These are phyloP conservation scores for Lepilemur ruficaudatus DNA, from an alignment of 2,797 vertebrate genomes.

Conservation along the genomic window DNA sequence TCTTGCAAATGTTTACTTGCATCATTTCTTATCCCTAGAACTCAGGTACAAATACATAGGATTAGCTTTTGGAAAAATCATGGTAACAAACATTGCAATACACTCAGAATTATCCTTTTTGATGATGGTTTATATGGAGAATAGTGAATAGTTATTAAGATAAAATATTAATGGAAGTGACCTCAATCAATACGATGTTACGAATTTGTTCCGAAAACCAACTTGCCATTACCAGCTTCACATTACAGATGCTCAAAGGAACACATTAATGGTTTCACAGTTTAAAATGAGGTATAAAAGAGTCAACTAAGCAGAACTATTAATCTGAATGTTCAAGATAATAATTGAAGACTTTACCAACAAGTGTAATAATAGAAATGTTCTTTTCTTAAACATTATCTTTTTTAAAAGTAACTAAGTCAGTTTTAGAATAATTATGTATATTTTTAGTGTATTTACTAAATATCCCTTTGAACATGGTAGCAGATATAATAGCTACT, in stretches of 20 bases:
- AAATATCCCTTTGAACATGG: not conserved
- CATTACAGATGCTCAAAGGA: constrained; percentile 54
- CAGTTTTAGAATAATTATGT: not conserved
- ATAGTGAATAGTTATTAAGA: constrained; percentile 65
- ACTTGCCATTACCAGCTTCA: constrained; percentile 51
- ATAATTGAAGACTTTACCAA: constrained; percentile 20
- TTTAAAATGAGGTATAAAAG: constrained; percentile 48
- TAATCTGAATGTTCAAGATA: constrained; percentile 36
- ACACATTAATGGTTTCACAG: not conserved
- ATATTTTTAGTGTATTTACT: not conserved
- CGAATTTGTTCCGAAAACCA: constrained; percentile 64
- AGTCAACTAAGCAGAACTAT: constrained; percentile 48
- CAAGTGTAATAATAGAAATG: not conserved
- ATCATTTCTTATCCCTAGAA: not conserved
- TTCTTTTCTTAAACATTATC: not conserved
- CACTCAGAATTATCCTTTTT: not conserved
- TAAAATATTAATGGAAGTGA: constrained; percentile 75
- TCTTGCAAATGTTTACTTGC: not conserved
- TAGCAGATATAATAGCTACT: not conserved
- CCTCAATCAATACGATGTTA: constrained; percentile 67
- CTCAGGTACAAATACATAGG: not conserved
- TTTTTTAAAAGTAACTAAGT: not conserved
- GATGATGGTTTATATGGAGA: constrained; percentile 44
- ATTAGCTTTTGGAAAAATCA: not conserved
- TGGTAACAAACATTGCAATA: not conserved